Evolutionary conservation across 2,888 invertebrate species (phyloP).

Genomic region (Idaea straminata): DNA sequence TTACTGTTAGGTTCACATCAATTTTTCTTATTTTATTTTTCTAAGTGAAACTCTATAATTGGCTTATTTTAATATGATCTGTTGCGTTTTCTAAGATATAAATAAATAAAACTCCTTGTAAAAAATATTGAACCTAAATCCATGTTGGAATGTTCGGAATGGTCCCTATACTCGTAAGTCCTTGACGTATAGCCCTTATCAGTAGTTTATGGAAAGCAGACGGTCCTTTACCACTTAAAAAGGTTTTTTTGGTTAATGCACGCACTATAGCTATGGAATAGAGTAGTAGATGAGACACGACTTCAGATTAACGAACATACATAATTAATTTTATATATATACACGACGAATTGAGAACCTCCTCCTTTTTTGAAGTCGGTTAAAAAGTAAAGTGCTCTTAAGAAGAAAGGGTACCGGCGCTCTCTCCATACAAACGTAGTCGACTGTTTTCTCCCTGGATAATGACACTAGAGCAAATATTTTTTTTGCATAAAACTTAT

Average conservation of each 20-base stretch:
- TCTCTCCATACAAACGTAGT: too few species aligned
- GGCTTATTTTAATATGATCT: too few species aligned
- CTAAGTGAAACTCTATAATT: too few species aligned
- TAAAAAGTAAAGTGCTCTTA: too few species aligned
- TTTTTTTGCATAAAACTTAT: too few species aligned
- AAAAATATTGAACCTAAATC: slow-evolving; percentile 12
- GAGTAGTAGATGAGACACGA: slow-evolving; percentile 17
- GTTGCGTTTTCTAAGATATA: not conserved
- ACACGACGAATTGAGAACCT: too few species aligned
- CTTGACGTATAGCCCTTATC: slow-evolving; percentile 63
- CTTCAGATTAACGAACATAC: slow-evolving; percentile 5
- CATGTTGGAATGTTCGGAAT: slow-evolving; percentile 36
- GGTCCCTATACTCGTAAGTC: slow-evolving; percentile 26
- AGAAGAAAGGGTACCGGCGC: too few species aligned
- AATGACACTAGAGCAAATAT: too few species aligned
- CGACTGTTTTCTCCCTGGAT: too few species aligned
- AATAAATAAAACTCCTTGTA: not conserved
- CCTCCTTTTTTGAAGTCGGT: too few species aligned
- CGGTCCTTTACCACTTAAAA: slow-evolving; percentile 59
- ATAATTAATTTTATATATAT: not conserved
- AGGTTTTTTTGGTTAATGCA: slow-evolving; percentile 52
- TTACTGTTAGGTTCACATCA: too few species aligned
- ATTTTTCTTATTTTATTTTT: too few species aligned
- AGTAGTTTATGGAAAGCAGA: slow-evolving; percentile 63
- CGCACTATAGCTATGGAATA: slow-evolving; percentile 23